A percentile compares a stretch with the other conserved stretches of the same genome.
phyloP scores from a whole-genome alignment of 2,797 vertebrate species.

The Botia almorhae region DNA sequence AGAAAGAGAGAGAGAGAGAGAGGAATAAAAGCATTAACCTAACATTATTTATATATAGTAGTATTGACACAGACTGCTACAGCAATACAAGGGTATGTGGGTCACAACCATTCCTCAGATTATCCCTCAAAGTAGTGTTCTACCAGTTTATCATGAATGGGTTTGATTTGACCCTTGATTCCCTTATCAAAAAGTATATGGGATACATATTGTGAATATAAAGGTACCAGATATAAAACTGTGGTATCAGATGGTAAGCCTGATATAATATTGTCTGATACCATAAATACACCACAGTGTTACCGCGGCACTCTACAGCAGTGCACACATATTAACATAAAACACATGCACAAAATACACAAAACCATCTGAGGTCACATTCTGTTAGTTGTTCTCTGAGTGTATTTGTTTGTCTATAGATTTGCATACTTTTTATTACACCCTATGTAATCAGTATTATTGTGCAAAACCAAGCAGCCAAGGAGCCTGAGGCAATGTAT shows the following conservation, averaged over 20 bases:
- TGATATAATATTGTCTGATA: too few species aligned
- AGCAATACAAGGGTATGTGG: slow-evolving; percentile 71
- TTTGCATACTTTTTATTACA: slow-evolving; percentile 72
- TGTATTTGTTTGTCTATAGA: slow-evolving; percentile 63
- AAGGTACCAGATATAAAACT: too few species aligned
- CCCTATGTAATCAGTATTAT: slow-evolving; percentile 80
- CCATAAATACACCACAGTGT: too few species aligned
- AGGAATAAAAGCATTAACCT: slow-evolving; percentile 76
- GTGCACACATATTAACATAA: slow-evolving; percentile 35
- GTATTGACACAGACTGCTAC: slow-evolving; percentile 75
- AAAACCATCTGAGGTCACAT: not conserved
- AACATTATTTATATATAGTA: slow-evolving; percentile 83
- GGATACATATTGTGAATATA: too few species aligned
- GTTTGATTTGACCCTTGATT: not conserved
- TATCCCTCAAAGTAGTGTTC: not conserved
- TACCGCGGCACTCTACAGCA: slow-evolving; percentile 24
- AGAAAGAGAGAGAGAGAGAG: slow-evolving; percentile 2
- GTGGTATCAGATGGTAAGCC: not conserved
- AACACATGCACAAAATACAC: slow-evolving; percentile 28
- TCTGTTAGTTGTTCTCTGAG: slow-evolving; percentile 52
- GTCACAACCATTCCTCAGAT: slow-evolving; percentile 75
- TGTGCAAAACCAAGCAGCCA: slow-evolving; percentile 72
- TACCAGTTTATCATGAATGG: not conserved
- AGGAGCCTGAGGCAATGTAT: slow-evolving; percentile 34
- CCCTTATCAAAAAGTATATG: too few species aligned